Base-by-base conservation (phyloP, 1,140 invertebrate genomes). In the Calliphora vicina region DNA sequence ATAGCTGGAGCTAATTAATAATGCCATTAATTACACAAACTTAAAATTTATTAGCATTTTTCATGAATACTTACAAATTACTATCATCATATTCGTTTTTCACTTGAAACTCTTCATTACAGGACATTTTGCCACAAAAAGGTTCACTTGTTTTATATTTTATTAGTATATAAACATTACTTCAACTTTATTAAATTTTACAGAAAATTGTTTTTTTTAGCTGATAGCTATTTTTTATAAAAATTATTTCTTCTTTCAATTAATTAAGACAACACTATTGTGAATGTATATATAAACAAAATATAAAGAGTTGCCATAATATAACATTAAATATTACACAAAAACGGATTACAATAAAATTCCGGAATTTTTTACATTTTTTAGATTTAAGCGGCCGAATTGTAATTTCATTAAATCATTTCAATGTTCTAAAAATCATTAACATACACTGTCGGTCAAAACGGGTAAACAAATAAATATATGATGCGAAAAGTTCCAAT, bases 21-120 rank as follows among this genome's bases (percentile, higher is more conserved):
- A 67, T 23, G 1, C 9, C 20, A 67, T 67, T 61, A 67, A 67
- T 67, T 67, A 67, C 20, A 67, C 0, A 57, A 0, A 4, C n/a
- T 6, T 50, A 50, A n/a, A 67, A 23, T 67, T 61, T 6, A 1
- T 61, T 23, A 9, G 6, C 0, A 67, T n/a, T 23, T 67, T 23
- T 67, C 4, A 9, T 23, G 1, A 76, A 35, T 76, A 76, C 73
- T 76, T 76, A 76, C 73, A 76, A 76, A 42, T 35, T 76, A 35
- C 73, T 76, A n/a, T 76, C 73, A 15, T 76, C 73, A n/a, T 20
- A 42, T 27, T 76, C 73, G 9, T 35, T 35, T 76, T 76, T 76
- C 27, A 76, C 13, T 20, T 67, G n/a, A 67, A 67, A 67, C 4
- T 67, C 61, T 67, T 20, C 17, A n/a, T 67, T 67, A 23, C 5